Evolutionary conservation across 2,888 invertebrate genomes (phyloP).

Genomic region (Caenorhabditis angaria): DNA sequence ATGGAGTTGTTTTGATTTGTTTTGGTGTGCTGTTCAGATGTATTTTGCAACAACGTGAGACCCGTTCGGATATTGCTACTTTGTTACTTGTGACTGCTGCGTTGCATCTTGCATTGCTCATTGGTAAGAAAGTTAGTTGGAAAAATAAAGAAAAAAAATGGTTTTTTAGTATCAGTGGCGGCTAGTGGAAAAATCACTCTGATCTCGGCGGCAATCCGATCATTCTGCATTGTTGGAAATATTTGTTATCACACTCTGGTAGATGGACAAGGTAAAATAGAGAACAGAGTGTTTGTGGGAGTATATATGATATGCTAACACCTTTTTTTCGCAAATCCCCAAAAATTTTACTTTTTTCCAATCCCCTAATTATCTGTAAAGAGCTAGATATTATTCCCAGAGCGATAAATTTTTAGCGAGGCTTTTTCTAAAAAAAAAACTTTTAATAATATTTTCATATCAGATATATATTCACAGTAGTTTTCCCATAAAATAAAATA

Average conservation of each 20-base stretch:
- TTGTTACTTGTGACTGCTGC: constrained; percentile 38
- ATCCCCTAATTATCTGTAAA: no score
- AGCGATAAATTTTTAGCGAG: no score
- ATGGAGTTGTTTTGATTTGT: constrained; percentile 41
- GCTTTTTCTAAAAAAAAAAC: no score
- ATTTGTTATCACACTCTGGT: constrained; percentile 43
- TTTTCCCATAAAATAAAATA: neutral
- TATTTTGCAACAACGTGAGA: constrained; percentile 46
- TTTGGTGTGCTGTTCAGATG: constrained; percentile 47
- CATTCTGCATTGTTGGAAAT: constrained; percentile 31
- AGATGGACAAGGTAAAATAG: constrained; percentile 47
- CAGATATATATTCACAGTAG: no score
- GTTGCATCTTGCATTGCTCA: constrained; percentile 32
- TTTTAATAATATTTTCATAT: no score
- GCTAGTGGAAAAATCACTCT: constrained; percentile 13
- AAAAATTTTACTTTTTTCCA: no score
- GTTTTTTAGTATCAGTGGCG: constrained; percentile 17
- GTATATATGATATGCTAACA: no score
- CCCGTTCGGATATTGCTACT: constrained; percentile 42
- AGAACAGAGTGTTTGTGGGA: no score
- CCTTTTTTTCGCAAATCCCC: no score
- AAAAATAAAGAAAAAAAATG: neutral
- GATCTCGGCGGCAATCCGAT: constrained; percentile 10
- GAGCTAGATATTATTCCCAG: no score
- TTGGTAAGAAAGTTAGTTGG: constrained; percentile 22